Conservation (phyloP, 2,888 invertebrate genomes). For the Anagyrus pseudococci region DNA sequence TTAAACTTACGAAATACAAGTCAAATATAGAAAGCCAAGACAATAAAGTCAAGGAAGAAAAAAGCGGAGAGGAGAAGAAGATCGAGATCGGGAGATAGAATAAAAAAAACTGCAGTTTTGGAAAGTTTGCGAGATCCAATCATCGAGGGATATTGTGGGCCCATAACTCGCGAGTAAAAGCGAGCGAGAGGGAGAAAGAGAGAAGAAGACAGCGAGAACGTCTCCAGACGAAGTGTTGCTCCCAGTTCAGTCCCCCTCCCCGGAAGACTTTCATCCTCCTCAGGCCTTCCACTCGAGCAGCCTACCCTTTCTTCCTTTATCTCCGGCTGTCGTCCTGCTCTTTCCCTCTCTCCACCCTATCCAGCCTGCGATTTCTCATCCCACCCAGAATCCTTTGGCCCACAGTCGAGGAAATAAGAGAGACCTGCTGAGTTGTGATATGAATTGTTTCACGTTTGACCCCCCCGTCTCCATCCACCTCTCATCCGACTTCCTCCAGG, state of each 20-base stretch:
- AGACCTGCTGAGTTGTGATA: slow-evolving; percentile 43
- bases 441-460: slow-evolving; percentile 47
- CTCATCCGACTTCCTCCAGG: not conserved
- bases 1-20: too few species aligned
- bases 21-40: too few species aligned
- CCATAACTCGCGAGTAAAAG: slow-evolving; percentile 46
- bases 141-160: slow-evolving; percentile 54
- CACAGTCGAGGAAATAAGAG: slow-evolving; percentile 3
- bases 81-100: not conserved
- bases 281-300: slow-evolving; percentile 29
- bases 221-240: slow-evolving; percentile 45
- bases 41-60: too few species aligned
- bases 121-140: slow-evolving; percentile 53
- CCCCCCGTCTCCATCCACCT: slow-evolving; percentile 31
- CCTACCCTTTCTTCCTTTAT: slow-evolving; percentile 3
- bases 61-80: too few species aligned
- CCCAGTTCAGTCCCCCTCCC: too few species aligned
- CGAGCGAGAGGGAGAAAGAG: too few species aligned
- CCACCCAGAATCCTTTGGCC: not conserved
- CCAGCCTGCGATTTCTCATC: slow-evolving; percentile 18
- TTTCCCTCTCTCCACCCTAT: slow-evolving; percentile 37
- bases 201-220: slow-evolving; percentile 20
- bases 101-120: not conserved
- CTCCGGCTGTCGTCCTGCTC: slow-evolving; percentile 1
- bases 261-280: slow-evolving; percentile 36